Conservation (phyloP, 2,797 vertebrate species). For the Paguma larvata region DNA sequence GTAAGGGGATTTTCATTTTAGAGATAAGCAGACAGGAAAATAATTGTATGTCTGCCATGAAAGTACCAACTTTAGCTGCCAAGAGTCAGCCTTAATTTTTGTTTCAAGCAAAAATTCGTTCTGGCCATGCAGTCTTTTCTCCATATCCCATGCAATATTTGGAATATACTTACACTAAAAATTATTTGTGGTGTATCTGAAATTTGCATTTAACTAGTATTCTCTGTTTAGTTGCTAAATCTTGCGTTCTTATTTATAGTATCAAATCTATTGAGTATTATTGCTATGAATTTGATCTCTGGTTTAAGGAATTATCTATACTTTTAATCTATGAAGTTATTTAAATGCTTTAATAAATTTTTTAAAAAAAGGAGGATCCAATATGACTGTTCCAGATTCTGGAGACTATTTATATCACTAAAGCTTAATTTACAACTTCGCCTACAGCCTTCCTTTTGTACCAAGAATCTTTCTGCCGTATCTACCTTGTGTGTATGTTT, state of each 20-base stretch:
- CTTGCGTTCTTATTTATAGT: not conserved
- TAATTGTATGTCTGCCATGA: constrained; percentile 67
- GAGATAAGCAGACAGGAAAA: constrained; percentile 79
- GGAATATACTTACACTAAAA: not conserved
- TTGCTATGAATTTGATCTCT: constrained; percentile 43
- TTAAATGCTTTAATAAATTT: not conserved
- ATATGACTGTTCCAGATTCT: constrained; percentile 26
- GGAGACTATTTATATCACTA: not conserved
- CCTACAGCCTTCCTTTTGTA: not conserved
- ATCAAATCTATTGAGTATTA: not conserved
- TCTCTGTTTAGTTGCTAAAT: constrained; percentile 38
- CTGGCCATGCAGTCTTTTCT: not conserved
- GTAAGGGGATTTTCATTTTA: constrained; percentile 74
- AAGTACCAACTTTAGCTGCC: constrained; percentile 57
- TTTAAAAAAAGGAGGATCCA: not conserved
- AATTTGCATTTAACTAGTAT: not conserved
- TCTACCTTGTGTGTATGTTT: not conserved
- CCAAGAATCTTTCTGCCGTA: not conserved
- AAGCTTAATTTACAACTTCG: constrained; percentile 20
- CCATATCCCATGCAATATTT: not conserved
- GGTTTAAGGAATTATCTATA: constrained; percentile 12
- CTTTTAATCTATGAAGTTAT: not conserved
- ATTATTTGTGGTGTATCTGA: not conserved
- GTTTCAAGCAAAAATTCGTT: not conserved
- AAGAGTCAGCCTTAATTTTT: constrained; percentile 31